phyloP scores from a whole-genome alignment of 2,888 invertebrate genomes.

The Monochamus alternatus region DNA sequence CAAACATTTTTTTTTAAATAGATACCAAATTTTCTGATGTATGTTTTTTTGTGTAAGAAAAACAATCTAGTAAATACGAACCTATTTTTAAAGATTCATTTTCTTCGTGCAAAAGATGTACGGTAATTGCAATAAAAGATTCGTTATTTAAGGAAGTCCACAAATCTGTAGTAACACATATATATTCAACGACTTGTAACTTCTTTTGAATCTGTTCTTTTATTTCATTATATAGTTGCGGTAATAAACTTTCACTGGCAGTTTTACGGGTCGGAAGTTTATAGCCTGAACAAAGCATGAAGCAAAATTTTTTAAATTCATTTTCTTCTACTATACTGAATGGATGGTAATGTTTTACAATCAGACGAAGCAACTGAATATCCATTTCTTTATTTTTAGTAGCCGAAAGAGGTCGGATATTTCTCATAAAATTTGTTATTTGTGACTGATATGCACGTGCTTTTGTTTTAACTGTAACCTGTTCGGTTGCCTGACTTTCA shows the following conservation, averaged over 20 bases:
- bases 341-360: slow-evolving; percentile 35
- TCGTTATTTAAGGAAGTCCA: slow-evolving; percentile 61
- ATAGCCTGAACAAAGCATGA: slow-evolving; percentile 54
- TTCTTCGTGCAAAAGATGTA: slow-evolving; percentile 51
- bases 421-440: background rate
- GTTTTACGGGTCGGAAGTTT: slow-evolving; percentile 56
- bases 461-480: background rate
- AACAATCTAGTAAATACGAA: slow-evolving; percentile 53
- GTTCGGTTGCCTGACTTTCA: background rate
- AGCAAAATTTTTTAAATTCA: slow-evolving; percentile 55
- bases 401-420: background rate
- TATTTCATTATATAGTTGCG: slow-evolving; percentile 51
- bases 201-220: slow-evolving; percentile 44
- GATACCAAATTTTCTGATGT: slow-evolving; percentile 50
- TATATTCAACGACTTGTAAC: slow-evolving; percentile 45
- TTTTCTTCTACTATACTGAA: slow-evolving; percentile 57
- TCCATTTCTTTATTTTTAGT: slow-evolving; percentile 31
- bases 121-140: slow-evolving; percentile 58
- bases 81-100: slow-evolving; percentile 36
- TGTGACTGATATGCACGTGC: background rate
- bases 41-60: slow-evolving; percentile 47
- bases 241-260: slow-evolving; percentile 54
- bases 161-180: slow-evolving; percentile 59
- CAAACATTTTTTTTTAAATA: slow-evolving; percentile 44
- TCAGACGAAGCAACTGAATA: slow-evolving; percentile 21